Base-by-base conservation (phyloP, 2,797 vertebrate species). In the Neosalanx taihuensis region DNA sequence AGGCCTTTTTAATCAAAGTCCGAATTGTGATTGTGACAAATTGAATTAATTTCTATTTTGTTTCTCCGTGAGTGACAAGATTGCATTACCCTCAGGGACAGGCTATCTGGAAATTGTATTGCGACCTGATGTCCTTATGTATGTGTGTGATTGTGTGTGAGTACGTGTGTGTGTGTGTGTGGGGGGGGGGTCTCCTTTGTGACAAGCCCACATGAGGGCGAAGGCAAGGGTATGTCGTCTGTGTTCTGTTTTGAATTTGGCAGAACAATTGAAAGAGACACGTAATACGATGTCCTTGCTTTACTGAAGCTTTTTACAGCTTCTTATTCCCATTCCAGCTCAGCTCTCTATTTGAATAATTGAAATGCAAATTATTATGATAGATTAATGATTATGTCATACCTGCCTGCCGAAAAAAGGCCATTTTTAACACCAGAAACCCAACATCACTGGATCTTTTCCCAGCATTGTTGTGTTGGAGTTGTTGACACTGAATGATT, bases 21-120 rank as follows among this genome's bases (percentile, higher is more conserved):
- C 79, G 64, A 88, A 90, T 89, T 91, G 88, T 90, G 83, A 85
- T 76, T 70, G 85, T 90, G 87, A 91, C 86, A 91, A 90, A 90
- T 91, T 90, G 78, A 91, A 92, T 93, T 91, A 89, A 91, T 90
- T 91, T 87, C 68, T 84, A 85, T 91, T 90, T 90, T 89, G 80
- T 87, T 87, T 90, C 81, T 77, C 46, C 82, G 73, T 87, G 85
- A 92, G 82, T 92, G 90, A 92, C 90, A 92, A 87, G 86, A 91
- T 90, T 90, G 78, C 78, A 90, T 92, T 90, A 89, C 86, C 83
- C 82, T 85, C 86, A 83, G 49, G 63, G 87, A 85, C 86, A 79
- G 86, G 76, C 88, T 88, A 84, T 88, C 87, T 81, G 83, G 76
- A 91, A 90, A 91, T 91, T 84, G 79, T 84, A 82, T 91, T 83